Evolutionary conservation across 2,888 invertebrate species (phyloP).

Genomic region (Cyrtodaria siliqua): DNA sequence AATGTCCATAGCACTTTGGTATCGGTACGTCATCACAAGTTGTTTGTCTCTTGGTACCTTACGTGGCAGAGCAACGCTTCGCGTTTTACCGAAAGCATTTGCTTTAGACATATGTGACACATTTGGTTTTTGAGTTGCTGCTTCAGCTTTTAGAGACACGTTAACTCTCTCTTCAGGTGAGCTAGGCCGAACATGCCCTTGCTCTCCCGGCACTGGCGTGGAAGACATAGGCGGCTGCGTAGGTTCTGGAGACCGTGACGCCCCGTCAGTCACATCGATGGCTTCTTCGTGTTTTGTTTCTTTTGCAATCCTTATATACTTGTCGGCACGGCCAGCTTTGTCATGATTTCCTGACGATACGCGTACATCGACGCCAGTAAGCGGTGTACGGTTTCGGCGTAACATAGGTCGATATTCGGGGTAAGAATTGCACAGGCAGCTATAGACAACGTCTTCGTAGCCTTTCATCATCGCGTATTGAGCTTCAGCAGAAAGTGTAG

Average conservation of each 20-base stretch:
- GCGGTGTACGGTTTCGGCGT: constrained; percentile 73
- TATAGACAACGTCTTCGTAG: constrained; percentile 81
- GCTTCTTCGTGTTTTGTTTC: not conserved
- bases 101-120: too few relatives aligned
- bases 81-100: not conserved
- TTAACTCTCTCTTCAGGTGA: too few relatives aligned
- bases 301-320: not conserved
- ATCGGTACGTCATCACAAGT: constrained; percentile 75
- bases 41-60: constrained; percentile 68
- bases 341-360: not conserved
- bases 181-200: too few relatives aligned
- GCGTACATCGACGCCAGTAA: constrained; percentile 37
- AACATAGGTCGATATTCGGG: constrained; percentile 70
- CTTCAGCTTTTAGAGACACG: too few relatives aligned
- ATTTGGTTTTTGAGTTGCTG: too few relatives aligned
- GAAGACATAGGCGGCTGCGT: constrained; percentile 32
- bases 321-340: not conserved
- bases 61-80: constrained; percentile 33
- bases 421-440: constrained; percentile 62
- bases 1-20: constrained; percentile 82
- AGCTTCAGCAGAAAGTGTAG: constrained; percentile 81
- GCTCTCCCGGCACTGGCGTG: constrained; percentile 6
- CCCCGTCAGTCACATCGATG: constrained; percentile 11
- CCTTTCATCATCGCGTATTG: constrained; percentile 84
- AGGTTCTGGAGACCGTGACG: too few relatives aligned